Evolutionary conservation across 2,888 invertebrate species (phyloP).

Genomic region (Serrognathus titanus): DNA sequence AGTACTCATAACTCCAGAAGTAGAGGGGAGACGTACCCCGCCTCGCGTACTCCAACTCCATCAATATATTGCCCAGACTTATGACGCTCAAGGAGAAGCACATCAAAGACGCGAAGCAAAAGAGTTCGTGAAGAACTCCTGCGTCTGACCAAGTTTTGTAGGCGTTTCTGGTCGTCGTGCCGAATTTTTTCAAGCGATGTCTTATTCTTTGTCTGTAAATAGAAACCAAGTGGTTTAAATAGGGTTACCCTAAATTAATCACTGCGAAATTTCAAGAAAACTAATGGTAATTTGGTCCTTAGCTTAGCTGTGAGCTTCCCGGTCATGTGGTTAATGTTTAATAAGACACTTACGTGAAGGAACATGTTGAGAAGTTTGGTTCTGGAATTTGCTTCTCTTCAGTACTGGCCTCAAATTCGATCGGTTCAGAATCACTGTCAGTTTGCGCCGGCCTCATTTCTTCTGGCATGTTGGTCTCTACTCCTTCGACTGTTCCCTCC

Average conservation of each 20-base stretch:
- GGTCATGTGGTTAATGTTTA: neutral
- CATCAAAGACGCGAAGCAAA: conserved; percentile 39
- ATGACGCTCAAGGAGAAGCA: conserved; percentile 44
- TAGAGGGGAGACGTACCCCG: neutral
- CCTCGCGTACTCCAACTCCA: conserved; percentile 37
- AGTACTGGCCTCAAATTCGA: neutral
- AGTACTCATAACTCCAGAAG: conserved; percentile 3
- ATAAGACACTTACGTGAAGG: conserved; percentile 19
- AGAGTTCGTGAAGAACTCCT: conserved; percentile 39
- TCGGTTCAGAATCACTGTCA: neutral
- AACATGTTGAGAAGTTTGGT: conserved; percentile 7
- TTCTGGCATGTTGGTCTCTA: conserved; percentile 5
- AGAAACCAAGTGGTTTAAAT: neutral
- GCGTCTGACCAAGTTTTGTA: conserved; percentile 34
- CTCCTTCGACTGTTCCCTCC: conserved; percentile 34
- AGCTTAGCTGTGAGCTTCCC: too few relatives aligned
- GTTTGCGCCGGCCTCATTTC: neutral
- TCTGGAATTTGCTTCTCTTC: neutral
- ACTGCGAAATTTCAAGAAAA: conserved; percentile 1
- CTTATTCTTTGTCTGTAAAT: conserved; percentile 31
- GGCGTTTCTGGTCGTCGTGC: conserved; percentile 24
- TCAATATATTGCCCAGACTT: conserved; percentile 39
- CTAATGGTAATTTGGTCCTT: too few relatives aligned
- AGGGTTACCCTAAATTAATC: too few relatives aligned
- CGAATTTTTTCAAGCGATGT: conserved; percentile 23